These are phyloP conservation scores for Galeruca laticollis DNA, from an alignment of 2,888 invertebrate genomes.

Conservation along the genomic window DNA sequence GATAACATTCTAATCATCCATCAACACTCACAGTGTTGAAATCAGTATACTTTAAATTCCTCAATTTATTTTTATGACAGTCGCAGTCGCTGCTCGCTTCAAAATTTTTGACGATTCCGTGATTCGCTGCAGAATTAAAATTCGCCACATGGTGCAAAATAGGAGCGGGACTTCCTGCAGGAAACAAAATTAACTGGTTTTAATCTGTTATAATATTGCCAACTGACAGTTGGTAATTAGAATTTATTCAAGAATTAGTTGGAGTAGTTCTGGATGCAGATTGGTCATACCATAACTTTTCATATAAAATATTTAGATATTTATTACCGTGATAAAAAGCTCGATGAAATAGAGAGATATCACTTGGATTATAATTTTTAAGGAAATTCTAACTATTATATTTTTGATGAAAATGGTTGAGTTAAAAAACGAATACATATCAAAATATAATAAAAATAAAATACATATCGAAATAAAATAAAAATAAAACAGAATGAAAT, in stretches of 20 bases:
- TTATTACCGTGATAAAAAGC: too few relatives aligned
- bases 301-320: too few relatives aligned
- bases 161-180: slow-evolving; percentile 51
- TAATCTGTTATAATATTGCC: slow-evolving; percentile 49
- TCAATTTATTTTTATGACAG: slow-evolving; percentile 33
- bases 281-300: background rate
- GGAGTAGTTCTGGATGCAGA: slow-evolving; percentile 39
- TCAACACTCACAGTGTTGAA: background rate
- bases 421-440: too few relatives aligned
- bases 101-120: slow-evolving; percentile 39
- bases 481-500: too few relatives aligned
- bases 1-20: background rate
- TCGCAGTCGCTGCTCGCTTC: slow-evolving; percentile 27
- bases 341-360: too few relatives aligned
- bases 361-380: too few relatives aligned
- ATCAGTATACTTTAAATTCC: slow-evolving; percentile 8
- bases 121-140: slow-evolving; percentile 52
- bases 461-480: too few relatives aligned
- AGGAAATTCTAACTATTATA: too few relatives aligned
- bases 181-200: slow-evolving; percentile 58
- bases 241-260: slow-evolving; percentile 54
- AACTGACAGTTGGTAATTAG: slow-evolving; percentile 56
- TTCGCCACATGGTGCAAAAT: slow-evolving; percentile 56
- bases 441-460: too few relatives aligned
- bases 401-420: too few relatives aligned